Conservation (phyloP, 2,888 invertebrate genomes). For the Ischnura elegans region DNA sequence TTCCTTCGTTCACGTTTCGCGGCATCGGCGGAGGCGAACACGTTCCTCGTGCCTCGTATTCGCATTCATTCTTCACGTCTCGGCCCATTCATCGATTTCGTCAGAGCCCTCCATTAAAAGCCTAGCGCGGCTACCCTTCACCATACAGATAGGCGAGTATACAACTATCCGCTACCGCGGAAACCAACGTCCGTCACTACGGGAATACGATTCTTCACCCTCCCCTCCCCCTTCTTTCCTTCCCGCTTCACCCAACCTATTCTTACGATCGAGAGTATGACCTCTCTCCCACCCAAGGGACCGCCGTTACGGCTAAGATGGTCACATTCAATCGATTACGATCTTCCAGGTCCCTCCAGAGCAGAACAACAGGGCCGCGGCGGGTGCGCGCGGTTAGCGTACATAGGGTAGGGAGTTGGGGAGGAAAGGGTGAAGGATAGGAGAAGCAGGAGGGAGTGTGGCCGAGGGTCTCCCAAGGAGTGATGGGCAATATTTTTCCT, state of each 20-base stretch:
- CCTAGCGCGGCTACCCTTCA: not conserved
- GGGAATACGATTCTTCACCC: not conserved
- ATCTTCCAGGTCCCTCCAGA: conserved; percentile 12
- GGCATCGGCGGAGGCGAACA: no score
- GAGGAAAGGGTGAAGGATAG: not conserved
- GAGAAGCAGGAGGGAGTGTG: not conserved
- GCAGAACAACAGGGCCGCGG: not conserved
- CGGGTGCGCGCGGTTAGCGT: not conserved
- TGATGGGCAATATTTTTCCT: no score
- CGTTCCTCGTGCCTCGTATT: not conserved
- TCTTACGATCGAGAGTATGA: conserved; percentile 27
- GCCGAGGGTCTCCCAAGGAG: conserved; percentile 19
- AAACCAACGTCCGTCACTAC: not conserved
- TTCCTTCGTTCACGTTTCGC: not conserved
- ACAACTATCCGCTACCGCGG: not conserved
- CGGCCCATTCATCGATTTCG: conserved; percentile 19
- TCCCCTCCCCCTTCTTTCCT: not conserved
- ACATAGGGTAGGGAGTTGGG: not conserved
- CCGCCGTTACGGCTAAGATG: conserved; percentile 43
- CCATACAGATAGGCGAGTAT: not conserved
- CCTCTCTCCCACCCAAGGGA: conserved; percentile 22
- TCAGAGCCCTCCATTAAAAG: not conserved
- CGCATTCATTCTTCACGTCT: not conserved
- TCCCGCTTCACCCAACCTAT: not conserved
- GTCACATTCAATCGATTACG: conserved; percentile 62